These are phyloP conservation scores for Hybos culiciformis DNA, from an alignment of 2,888 invertebrate species.

Conservation along the genomic window DNA sequence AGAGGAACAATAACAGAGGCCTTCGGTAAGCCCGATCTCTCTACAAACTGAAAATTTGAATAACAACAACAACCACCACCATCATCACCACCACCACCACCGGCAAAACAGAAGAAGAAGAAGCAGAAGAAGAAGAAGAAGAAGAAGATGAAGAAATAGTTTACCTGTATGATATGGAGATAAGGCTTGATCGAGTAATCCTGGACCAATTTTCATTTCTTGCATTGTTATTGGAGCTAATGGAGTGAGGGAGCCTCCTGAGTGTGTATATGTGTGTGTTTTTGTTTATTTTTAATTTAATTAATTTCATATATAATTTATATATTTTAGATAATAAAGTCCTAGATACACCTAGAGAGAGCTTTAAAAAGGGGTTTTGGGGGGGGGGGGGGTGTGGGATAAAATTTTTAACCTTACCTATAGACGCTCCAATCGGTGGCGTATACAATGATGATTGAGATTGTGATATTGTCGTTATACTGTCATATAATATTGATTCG, in stretches of 20 bases:
- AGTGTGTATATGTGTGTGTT: too few species aligned
- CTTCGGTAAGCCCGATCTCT: too few species aligned
- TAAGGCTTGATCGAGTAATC: slow-evolving; percentile 49
- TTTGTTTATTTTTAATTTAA: neutral
- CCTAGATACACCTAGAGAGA: too few species aligned
- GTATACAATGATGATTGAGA: slow-evolving; percentile 63
- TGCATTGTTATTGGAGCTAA: slow-evolving; percentile 62
- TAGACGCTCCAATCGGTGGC: slow-evolving; percentile 55
- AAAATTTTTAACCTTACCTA: slow-evolving; percentile 41
- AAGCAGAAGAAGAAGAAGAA: neutral
- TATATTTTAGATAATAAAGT: too few species aligned
- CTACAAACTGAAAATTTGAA: too few species aligned
- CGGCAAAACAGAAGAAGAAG: too few species aligned
- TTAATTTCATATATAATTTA: neutral
- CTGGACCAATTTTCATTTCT: slow-evolving; percentile 55
- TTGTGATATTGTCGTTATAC: slow-evolving; percentile 58
- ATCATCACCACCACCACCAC: too few species aligned
- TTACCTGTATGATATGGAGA: slow-evolving; percentile 60
- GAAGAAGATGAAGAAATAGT: too few species aligned
- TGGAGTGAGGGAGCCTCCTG: slow-evolving; percentile 53
- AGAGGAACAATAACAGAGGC: too few species aligned
- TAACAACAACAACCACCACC: too few species aligned
- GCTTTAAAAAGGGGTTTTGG: too few species aligned
- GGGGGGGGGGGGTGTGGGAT: too few species aligned
- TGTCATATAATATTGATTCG: slow-evolving; percentile 50